Percentiles rank a stretch among this genome's conserved stretches.
These are phyloP conservation scores for Ovis canadensis DNA, from an alignment of 2,113 vertebrate genomes.

Conservation along the genomic window DNA sequence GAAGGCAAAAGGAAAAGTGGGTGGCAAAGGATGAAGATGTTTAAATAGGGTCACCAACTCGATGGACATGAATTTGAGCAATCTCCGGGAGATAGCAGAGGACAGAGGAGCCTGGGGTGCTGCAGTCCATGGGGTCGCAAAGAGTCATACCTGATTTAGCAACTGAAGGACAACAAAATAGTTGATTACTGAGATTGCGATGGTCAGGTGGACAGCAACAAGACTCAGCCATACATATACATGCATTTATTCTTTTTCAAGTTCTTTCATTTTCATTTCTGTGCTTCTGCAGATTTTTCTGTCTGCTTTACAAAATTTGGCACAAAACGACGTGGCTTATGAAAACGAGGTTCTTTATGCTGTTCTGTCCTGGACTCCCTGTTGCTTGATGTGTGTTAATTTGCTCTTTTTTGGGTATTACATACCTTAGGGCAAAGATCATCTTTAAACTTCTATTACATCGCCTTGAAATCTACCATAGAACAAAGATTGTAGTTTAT, in stretches of 20 bases:
- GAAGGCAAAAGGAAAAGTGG: not conserved
- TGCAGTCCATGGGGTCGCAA: not conserved
- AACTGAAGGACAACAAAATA: rapidly evolving
- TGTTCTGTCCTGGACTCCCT: not conserved
- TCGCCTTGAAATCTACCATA: not conserved
- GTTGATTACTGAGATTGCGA: not conserved
- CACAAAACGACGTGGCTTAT: not conserved
- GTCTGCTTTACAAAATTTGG: not conserved
- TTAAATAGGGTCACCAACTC: not conserved
- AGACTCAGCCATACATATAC: not conserved
- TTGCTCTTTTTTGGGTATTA: not conserved
- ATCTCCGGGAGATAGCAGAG: not conserved
- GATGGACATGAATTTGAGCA: not conserved
- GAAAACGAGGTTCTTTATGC: not conserved
- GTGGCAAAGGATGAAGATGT: not conserved
- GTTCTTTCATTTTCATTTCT: not conserved
- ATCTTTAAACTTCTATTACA: not conserved
- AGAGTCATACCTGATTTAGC: not conserved
- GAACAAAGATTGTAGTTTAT: not conserved
- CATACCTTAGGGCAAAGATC: not conserved
- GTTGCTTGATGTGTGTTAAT: not conserved
- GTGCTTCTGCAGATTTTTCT: not conserved
- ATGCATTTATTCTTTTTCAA: not conserved
- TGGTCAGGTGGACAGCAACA: not conserved
- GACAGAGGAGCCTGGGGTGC: not conserved